phyloP scores from a whole-genome alignment of 1,140 invertebrate genomes.

The Plectus sambesii region DNA sequence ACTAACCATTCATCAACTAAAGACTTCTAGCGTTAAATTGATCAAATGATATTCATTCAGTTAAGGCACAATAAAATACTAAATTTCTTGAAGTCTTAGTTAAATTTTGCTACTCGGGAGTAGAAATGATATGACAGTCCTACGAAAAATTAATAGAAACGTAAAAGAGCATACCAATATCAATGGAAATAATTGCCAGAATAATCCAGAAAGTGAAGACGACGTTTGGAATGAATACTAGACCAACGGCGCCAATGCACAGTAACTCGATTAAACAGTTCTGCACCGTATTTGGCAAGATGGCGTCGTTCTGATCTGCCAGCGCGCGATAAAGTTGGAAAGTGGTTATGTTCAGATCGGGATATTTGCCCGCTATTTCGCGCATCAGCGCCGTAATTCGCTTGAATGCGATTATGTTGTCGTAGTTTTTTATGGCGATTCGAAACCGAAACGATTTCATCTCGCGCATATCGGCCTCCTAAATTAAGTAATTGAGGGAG shows the following conservation, averaged over 20 bases:
- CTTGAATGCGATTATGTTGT: slow-evolving; percentile 40
- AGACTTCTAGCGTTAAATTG: too few species aligned
- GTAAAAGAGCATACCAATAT: slow-evolving; percentile 60
- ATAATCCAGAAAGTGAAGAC: slow-evolving; percentile 85
- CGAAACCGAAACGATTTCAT: slow-evolving; percentile 42
- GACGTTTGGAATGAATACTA: slow-evolving; percentile 87
- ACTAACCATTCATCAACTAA: too few species aligned
- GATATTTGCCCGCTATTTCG: slow-evolving; percentile 62
- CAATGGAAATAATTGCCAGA: slow-evolving; percentile 85
- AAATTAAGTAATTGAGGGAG: too few species aligned
- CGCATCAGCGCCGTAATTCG: slow-evolving; percentile 53
- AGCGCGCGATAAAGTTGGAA: slow-evolving; percentile 90
- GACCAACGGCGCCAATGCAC: slow-evolving; percentile 89
- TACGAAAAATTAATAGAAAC: too few species aligned
- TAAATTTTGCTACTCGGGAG: too few species aligned
- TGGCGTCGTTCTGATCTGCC: slow-evolving; percentile 82
- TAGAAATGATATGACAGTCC: too few species aligned
- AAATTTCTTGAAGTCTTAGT: too few species aligned
- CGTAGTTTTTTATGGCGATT: slow-evolving; percentile 40
- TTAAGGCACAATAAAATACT: too few species aligned
- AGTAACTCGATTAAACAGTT: slow-evolving; percentile 69
- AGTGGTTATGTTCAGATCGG: slow-evolving; percentile 68
- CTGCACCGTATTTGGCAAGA: slow-evolving; percentile 78
- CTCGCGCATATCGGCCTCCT: slow-evolving; percentile 23
- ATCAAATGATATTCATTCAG: too few species aligned